These are phyloP conservation scores for Lydus trimaculatus DNA, from an alignment of 2,888 invertebrate genomes.

Conservation along the genomic window DNA sequence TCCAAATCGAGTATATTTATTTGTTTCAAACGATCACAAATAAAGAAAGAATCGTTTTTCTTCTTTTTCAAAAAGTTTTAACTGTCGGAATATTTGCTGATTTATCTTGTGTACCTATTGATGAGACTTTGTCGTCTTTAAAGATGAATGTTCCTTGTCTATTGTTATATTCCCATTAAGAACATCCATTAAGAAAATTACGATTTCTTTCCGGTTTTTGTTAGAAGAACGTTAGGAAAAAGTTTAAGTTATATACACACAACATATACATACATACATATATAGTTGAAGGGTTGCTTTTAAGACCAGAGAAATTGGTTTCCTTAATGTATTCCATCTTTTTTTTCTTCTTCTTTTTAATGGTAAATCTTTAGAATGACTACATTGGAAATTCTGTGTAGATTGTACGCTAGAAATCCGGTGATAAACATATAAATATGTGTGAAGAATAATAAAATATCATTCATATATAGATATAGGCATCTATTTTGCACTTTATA, in stretches of 20 bases:
- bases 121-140: neutral
- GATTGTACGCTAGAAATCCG: neutral
- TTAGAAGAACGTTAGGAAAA: neutral
- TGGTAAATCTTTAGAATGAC: neutral
- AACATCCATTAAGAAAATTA: constrained; percentile 2
- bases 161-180: constrained; percentile 2
- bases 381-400: neutral
- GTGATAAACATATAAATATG: constrained; percentile 3
- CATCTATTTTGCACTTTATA: neutral
- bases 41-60: too few relatives aligned
- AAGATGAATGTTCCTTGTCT: constrained; percentile 1
- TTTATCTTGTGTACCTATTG: neutral
- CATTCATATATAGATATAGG: neutral
- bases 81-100: neutral
- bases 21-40: too few relatives aligned
- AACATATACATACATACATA: neutral
- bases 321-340: neutral
- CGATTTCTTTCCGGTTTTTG: constrained; percentile 3
- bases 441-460: neutral
- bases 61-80: too few relatives aligned
- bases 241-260: neutral
- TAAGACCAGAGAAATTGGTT: neutral
- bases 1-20: too few relatives aligned
- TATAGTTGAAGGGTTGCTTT: neutral
- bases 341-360: neutral